phyloP scores from a whole-genome alignment of 2,888 invertebrate genomes.

The Spicauda simplicius region DNA sequence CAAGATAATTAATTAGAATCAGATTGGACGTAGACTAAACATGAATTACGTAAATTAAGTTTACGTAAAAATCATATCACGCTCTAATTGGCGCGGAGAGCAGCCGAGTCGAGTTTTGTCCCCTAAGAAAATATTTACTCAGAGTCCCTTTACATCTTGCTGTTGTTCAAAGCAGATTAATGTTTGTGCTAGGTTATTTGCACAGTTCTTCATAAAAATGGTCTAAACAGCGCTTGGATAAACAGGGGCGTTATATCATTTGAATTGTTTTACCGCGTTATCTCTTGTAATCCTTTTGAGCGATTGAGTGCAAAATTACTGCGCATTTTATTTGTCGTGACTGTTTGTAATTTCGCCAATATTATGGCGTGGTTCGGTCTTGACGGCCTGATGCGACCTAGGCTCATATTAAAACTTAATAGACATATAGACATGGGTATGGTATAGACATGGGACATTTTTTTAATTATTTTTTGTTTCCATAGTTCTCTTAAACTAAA shows the following conservation, averaged over 20 bases:
- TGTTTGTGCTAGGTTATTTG: constrained; percentile 80
- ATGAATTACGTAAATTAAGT: constrained; percentile 69
- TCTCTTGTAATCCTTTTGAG: constrained; percentile 58
- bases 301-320: constrained; percentile 16
- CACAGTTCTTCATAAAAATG: constrained; percentile 82
- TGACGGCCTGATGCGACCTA: too few relatives aligned
- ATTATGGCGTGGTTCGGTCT: too few relatives aligned
- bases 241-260: constrained; percentile 70
- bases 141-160: constrained; percentile 77
- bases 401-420: too few relatives aligned
- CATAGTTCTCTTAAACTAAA: too few relatives aligned
- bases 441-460: too few relatives aligned
- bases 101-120: constrained; percentile 67
- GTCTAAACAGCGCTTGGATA: constrained; percentile 70
- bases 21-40: constrained; percentile 27
- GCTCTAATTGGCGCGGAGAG: constrained; percentile 79
- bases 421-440: too few relatives aligned
- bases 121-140: constrained; percentile 80
- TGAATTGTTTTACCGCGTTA: constrained; percentile 65
- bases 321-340: too few relatives aligned
- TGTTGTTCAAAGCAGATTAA: constrained; percentile 83
- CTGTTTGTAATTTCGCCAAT: too few relatives aligned
- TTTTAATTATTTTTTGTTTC: too few relatives aligned
- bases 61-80: constrained; percentile 80
- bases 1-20: constrained; percentile 36